Conservation (phyloP, 2,888 invertebrate species). For the Rhogogaster chlorosoma region DNA sequence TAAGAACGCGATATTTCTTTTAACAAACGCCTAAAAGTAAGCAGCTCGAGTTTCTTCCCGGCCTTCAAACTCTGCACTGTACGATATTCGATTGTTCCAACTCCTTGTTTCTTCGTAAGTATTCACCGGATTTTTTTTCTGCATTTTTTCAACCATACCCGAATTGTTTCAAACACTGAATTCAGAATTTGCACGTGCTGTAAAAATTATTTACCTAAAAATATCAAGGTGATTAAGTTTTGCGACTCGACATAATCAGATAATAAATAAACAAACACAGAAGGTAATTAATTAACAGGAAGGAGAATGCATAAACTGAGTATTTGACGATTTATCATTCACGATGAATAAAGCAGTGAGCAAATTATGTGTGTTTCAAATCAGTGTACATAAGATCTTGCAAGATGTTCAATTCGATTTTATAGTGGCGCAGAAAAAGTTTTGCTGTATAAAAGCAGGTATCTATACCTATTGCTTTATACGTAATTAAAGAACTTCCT, state of each 20-base stretch:
- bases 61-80: neutral
- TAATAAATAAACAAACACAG: neutral
- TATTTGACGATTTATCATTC: neutral
- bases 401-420: neutral
- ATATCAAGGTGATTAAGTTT: neutral
- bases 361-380: neutral
- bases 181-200: neutral
- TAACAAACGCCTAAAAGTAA: neutral
- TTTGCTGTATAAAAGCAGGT: neutral
- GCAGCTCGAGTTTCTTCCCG: conserved; percentile 24
- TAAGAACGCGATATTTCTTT: neutral
- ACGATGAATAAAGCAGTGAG: neutral
- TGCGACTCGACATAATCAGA: neutral
- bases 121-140: neutral
- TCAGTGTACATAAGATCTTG: neutral
- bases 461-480: neutral
- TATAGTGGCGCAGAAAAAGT: neutral
- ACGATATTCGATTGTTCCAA: neutral
- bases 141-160: neutral
- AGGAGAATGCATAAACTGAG: neutral
- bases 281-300: neutral
- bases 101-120: neutral
- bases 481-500: neutral
- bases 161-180: neutral
- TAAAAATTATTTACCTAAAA: neutral